Conservation (phyloP, 2,888 invertebrate genomes). For the Amblyjoppa fuscipennis region DNA sequence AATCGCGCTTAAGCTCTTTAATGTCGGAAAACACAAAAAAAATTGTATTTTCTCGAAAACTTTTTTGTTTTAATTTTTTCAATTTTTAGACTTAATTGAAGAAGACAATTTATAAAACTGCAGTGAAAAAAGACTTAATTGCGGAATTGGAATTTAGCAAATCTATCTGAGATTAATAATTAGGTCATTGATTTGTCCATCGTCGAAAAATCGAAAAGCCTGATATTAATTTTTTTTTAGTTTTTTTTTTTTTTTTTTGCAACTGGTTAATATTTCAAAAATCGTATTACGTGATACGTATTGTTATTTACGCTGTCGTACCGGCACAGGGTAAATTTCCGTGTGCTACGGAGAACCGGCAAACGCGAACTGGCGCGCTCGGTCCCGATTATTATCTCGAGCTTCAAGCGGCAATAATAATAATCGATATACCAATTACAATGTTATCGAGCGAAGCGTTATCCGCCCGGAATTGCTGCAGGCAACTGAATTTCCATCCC, state of each 20-base stretch:
- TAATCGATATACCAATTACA: constrained; percentile 77
- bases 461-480: constrained; percentile 22
- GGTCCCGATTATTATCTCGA: constrained; percentile 1
- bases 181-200: no score
- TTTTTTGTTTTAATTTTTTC: no score
- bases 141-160: not conserved
- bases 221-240: not conserved
- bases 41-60: no score
- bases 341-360: not conserved
- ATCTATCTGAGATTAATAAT: not conserved
- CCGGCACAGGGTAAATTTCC: not conserved
- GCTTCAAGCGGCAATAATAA: constrained; percentile 35
- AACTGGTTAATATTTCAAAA: not conserved
- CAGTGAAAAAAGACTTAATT: no score
- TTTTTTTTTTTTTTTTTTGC: not conserved
- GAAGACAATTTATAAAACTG: no score
- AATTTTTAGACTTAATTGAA: no score
- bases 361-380: not conserved
- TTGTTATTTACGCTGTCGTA: not conserved
- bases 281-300: not conserved
- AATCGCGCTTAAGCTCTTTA: not conserved
- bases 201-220: not conserved
- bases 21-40: not conserved
- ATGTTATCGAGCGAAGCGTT: constrained; percentile 71
- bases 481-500: constrained; percentile 25